Percentiles rank a stretch among this genome's conserved stretches.
Conservation (phyloP, 2,797 vertebrate genomes). For the Ataeniobius toweri region DNA sequence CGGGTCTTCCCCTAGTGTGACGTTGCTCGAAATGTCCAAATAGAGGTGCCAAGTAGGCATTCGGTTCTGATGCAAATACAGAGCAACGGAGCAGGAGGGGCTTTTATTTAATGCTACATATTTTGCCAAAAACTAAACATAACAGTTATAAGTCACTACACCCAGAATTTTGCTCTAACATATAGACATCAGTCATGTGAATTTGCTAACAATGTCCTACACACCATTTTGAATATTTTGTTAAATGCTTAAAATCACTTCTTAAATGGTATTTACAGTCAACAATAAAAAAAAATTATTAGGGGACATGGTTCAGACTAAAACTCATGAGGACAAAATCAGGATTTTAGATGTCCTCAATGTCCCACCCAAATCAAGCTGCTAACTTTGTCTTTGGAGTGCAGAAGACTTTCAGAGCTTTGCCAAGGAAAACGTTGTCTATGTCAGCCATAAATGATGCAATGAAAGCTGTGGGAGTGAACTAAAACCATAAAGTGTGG, state of each 20-base stretch:
- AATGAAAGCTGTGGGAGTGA: conserved; percentile 4
- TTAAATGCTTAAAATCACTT: background rate
- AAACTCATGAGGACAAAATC: background rate
- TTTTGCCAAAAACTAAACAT: background rate
- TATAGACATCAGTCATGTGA: background rate
- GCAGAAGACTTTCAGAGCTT: background rate
- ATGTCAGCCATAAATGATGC: background rate
- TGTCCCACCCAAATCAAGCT: background rate
- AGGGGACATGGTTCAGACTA: background rate
- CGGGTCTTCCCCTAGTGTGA: no score
- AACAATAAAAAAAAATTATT: background rate
- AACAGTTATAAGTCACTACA: background rate
- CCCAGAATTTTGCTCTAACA: background rate
- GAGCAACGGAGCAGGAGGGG: no score
- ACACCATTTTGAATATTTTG: background rate
- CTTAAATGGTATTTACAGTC: background rate
- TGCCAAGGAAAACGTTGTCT: background rate
- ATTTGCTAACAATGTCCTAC: background rate
- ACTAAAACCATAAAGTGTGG: background rate
- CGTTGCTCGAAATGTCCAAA: no score
- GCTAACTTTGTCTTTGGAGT: background rate
- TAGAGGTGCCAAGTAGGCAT: no score
- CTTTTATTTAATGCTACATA: no score
- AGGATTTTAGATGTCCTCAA: background rate
- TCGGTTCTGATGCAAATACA: no score